Conservation (phyloP, 2,888 invertebrate genomes). For the Parelbella ahira region DNA sequence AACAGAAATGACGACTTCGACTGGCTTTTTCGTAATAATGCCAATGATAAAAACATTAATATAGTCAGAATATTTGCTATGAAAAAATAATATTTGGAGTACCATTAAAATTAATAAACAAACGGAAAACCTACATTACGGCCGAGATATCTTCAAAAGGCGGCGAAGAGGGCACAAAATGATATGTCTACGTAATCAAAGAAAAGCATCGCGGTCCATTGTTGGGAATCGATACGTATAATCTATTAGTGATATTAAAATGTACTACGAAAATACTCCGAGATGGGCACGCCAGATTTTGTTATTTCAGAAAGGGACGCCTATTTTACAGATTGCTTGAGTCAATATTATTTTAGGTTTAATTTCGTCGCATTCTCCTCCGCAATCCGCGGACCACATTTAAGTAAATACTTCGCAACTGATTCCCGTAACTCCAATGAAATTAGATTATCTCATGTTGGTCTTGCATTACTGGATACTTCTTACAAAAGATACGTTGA, state of each 20-base stretch:
- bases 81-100: not conserved
- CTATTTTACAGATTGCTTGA: slow-evolving; percentile 40
- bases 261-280: slow-evolving; percentile 43
- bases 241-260: slow-evolving; percentile 73
- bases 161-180: slow-evolving; percentile 11
- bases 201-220: slow-evolving; percentile 54
- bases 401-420: slow-evolving; percentile 29
- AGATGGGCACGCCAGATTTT: slow-evolving; percentile 46
- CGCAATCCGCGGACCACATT: slow-evolving; percentile 29
- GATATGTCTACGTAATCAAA: slow-evolving; percentile 64
- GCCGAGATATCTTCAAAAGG: slow-evolving; percentile 16
- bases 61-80: too few species aligned
- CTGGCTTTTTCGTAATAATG: too few species aligned
- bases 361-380: slow-evolving; percentile 32
- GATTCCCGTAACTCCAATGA: slow-evolving; percentile 27
- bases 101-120: slow-evolving; percentile 2
- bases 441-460: slow-evolving; percentile 26
- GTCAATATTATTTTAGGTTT: slow-evolving; percentile 40
- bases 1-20: too few species aligned
- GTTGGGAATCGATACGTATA: slow-evolving; percentile 65
- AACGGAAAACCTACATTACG: not conserved
- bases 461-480: slow-evolving; percentile 11
- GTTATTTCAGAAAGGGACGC: slow-evolving; percentile 38
- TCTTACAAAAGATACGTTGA: too few species aligned
- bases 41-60: too few species aligned